These are phyloP conservation scores for Cryptotis parvus DNA, from an alignment of 2,113 vertebrate species.

Conservation along the genomic window DNA sequence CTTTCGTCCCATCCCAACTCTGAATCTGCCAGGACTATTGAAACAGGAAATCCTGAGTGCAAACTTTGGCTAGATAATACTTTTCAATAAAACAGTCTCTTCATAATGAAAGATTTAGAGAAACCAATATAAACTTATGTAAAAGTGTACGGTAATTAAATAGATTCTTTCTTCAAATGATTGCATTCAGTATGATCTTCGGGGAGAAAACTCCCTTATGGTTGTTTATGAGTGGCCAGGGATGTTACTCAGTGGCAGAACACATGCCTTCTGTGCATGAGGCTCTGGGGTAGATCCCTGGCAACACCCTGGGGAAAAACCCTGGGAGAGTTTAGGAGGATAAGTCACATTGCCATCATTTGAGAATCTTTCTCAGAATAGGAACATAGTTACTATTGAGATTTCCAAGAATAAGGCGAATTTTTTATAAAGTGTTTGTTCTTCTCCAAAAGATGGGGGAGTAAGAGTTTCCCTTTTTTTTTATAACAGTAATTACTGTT, in stretches of 20 bases:
- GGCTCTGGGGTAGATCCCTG: too few relatives aligned
- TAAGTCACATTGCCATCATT: background rate
- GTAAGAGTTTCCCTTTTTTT: background rate
- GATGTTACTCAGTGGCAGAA: too few relatives aligned
- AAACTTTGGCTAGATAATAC: constrained; percentile 2
- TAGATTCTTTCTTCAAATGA: background rate
- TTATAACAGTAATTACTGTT: background rate
- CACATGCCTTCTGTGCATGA: too few relatives aligned
- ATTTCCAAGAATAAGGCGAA: background rate
- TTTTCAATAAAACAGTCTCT: background rate
- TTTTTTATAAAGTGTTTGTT: background rate
- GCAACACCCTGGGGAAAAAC: too few relatives aligned
- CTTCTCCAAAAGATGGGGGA: background rate
- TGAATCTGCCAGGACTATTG: background rate
- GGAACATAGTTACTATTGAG: background rate
- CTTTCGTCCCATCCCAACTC: background rate
- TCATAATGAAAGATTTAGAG: background rate
- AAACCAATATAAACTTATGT: background rate
- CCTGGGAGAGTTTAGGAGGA: background rate
- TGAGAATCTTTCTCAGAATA: background rate
- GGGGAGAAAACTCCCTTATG: background rate
- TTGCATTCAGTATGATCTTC: constrained; percentile 11
- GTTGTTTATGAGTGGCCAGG: background rate
- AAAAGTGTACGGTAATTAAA: background rate
- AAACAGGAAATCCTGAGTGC: background rate